Evolutionary conservation across 2,113 vertebrate genomes (phyloP), one percentile per base, ranked within the genome.

Genomic region (Smithornis capensis): DNA sequence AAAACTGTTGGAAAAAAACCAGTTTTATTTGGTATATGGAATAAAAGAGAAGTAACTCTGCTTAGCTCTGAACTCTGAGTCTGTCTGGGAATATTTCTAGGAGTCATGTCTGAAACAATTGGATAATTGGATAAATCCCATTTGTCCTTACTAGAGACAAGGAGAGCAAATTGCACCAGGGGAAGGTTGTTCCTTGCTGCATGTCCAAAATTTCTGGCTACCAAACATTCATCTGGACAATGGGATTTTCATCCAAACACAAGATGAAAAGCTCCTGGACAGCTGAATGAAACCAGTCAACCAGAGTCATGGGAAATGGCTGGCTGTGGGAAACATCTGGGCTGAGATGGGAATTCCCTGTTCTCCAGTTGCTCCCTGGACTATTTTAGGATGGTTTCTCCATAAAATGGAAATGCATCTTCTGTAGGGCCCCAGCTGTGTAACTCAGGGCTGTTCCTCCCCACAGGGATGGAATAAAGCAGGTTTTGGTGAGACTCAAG

Each of bases 141-240:
- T 31, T 16, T 81, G 24, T 5, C 4, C 45, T 62, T 67, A 3
- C 9, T 9, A 7, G 45, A 71, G 60, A 42, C 24, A 62, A 31
- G 8, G 1, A 10, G 13, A 80, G 76, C 71, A 80, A 33, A 44
- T 23, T 42, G 40, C 64, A 74, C n/a, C 13, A 67, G 19, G 31
- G 7, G 31, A 3, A 56, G n/a, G 14, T 15, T 42, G 42, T 31
- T 18, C 29, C 19, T 6, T 17, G 35, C 22, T 76, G 19, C 24
- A 2, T 2, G 8, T 3, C 23, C 49, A 55, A 22, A 2, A 45
- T 0, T 8, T 40, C 19, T 74, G 74, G 49, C 50, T 65, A 2
- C 59, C 50, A 23, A 68, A 7, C 6, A 6, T 31, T 64, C 53
- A 68, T 40, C 22, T 9, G 28, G 50, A 55, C 73, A 62, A 19